Evolutionary conservation across 2,888 invertebrate genomes (phyloP).

Genomic region (Nasonia oneida): DNA sequence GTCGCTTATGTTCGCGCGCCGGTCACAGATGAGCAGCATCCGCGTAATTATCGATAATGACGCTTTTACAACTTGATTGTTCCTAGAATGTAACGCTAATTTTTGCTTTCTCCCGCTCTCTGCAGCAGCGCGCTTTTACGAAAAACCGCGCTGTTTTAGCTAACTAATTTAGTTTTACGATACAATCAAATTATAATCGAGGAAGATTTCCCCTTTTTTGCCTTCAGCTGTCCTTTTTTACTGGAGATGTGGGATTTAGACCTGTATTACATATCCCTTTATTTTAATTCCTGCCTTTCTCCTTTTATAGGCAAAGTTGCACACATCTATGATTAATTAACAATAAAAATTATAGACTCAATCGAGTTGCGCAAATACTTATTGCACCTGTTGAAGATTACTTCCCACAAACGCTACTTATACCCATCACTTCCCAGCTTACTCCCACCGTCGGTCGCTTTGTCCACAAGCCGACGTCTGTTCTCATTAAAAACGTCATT

Average conservation of each 20-base stretch:
- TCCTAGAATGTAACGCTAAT: constrained; percentile 31
- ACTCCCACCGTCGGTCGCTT: too few relatives aligned
- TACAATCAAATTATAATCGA: neutral
- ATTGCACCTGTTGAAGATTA: too few relatives aligned
- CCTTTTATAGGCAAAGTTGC: neutral
- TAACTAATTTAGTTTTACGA: constrained; percentile 11
- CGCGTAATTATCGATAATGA: constrained; percentile 67
- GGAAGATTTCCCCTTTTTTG: neutral
- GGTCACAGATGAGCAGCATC: constrained; percentile 67
- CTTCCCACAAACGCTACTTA: too few relatives aligned
- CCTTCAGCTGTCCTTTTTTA: neutral
- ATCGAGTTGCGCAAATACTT: neutral
- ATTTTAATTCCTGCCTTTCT: neutral
- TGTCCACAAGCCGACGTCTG: too few relatives aligned
- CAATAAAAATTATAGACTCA: neutral
- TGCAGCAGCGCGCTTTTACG: neutral
- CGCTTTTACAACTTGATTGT: constrained; percentile 64
- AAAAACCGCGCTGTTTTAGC: neutral
- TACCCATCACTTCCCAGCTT: too few relatives aligned
- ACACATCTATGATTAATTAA: neutral
- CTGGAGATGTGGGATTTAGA: neutral
- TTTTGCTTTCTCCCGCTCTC: constrained; percentile 6
- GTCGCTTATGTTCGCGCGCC: constrained; percentile 54
- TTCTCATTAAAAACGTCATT: neutral
- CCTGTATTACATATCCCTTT: too few relatives aligned